Conservation (phyloP, 2,888 invertebrate genomes). For the Uropetala carovei region DNA sequence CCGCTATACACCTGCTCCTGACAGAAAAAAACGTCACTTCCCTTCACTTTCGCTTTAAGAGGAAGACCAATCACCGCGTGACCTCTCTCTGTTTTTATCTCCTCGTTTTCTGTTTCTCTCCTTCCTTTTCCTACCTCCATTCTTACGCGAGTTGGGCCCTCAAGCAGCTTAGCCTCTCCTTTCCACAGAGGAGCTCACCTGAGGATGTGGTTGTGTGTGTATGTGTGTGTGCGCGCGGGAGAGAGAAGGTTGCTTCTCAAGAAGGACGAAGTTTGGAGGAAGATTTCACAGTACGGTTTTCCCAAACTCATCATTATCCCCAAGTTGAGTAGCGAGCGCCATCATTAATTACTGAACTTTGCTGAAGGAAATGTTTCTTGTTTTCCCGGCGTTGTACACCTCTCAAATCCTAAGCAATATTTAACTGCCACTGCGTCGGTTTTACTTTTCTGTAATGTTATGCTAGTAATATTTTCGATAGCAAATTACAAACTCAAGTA, state of each 20-base stretch:
- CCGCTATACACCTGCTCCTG: too few relatives aligned
- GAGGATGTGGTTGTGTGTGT: background rate
- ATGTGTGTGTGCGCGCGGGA: too few relatives aligned
- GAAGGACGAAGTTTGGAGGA: too few relatives aligned
- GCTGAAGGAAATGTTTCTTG: background rate
- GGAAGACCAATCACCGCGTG: too few relatives aligned
- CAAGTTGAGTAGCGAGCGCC: background rate
- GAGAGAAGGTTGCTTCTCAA: background rate
- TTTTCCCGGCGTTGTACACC: too few relatives aligned
- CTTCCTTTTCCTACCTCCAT: background rate
- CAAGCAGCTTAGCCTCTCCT: background rate
- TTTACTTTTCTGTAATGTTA: background rate
- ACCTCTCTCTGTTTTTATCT: background rate
- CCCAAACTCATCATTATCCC: background rate
- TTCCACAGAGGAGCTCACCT: background rate
- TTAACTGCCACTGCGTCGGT: background rate
- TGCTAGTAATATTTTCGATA: background rate
- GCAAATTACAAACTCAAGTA: too few relatives aligned
- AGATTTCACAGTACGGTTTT: too few relatives aligned
- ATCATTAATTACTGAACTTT: conserved; percentile 40
- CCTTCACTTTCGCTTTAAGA: too few relatives aligned
- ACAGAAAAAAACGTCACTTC: too few relatives aligned
- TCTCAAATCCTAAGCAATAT: background rate
- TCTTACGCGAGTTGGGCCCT: background rate
- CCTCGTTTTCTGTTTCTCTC: background rate